Evolutionary conservation across 2,888 invertebrate genomes (phyloP).

Genomic region (Ethmia dodecea): DNA sequence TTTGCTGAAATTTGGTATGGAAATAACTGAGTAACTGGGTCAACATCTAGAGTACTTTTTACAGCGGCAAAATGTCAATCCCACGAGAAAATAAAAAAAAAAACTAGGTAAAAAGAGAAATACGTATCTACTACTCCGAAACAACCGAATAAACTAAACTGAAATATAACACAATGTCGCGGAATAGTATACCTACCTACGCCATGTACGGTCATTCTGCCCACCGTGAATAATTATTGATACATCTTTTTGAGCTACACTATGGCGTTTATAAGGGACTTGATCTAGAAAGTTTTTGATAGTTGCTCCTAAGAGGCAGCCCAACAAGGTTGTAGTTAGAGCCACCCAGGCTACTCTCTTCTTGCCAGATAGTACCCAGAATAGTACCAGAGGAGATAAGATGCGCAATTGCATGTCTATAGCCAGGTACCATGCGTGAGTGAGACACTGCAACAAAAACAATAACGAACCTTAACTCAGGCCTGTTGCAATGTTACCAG

Average conservation of each 20-base stretch:
- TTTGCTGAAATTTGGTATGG: too few species aligned
- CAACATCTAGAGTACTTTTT: too few species aligned
- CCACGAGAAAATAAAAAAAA: too few species aligned
- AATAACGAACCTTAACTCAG: neutral
- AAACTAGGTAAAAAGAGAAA: too few species aligned
- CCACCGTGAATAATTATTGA: too few species aligned
- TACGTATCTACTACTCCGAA: too few species aligned
- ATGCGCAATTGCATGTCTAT: slow-evolving; percentile 37
- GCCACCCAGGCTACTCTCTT: slow-evolving; percentile 28
- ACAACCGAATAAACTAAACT: neutral
- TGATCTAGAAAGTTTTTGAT: slow-evolving; percentile 36
- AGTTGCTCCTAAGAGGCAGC: slow-evolving; percentile 29
- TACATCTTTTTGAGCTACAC: too few species aligned
- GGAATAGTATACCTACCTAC: neutral
- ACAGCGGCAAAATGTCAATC: too few species aligned
- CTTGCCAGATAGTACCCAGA: slow-evolving; percentile 29
- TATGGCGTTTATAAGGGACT: too few species aligned
- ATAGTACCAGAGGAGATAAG: slow-evolving; percentile 29
- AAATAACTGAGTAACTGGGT: too few species aligned
- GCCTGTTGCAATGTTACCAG: slow-evolving; percentile 1
- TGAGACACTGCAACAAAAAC: slow-evolving; percentile 28
- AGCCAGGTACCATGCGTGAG: slow-evolving; percentile 37
- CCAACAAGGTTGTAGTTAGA: slow-evolving; percentile 19
- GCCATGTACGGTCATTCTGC: neutral
- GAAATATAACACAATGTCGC: neutral